Base-by-base conservation (phyloP, 2,888 invertebrate genomes). In the Agriopis marginaria region DNA sequence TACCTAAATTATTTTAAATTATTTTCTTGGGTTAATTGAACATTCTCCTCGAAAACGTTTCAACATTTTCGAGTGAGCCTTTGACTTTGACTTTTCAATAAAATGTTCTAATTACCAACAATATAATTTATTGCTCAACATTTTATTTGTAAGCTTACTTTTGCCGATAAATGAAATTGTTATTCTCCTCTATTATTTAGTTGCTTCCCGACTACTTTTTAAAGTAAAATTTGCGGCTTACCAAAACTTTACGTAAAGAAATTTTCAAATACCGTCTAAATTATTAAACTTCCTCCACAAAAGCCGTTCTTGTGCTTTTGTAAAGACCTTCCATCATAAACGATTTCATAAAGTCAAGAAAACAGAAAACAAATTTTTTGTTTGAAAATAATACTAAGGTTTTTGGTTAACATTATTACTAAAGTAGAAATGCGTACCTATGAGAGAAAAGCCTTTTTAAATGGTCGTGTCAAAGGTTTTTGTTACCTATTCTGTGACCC, bases 181-280 rank as follows among this genome's bases (percentile, higher is more conserved):
- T 12, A 39, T 23, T 51, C 7, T 5, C 14, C 7, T 58, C 10
- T 44, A 56, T 17, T 14, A 60, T 32, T 50, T 50, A 50, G 50
- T 54, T 39, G 10, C 8, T 32, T 54, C n/a, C 23, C 49, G 5
- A 56, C 56, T 50, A 44, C 53, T 61, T 66, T 66, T 17, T 17
- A 49, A 61, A 14, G 61, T 50, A 42, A 55, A 61, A 60, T 47
- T 49, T 9, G 54, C 47, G 49, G 66, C 50, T 49, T 23, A 55
- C 47, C 32, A 11, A 44, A 66, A 66, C 50, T 66, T 55, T 42
- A 61, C 42, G 50, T 55, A 50, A 62, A 55, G 66, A 50, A 50
- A 62, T 66, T 62, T 62, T 50, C 44, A 55, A 66, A 66, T 66
- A 54, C 40, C 56, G 58, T 53, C 42, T 23, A 51, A 68, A 63